Base-by-base conservation (phyloP, 2,888 invertebrate genomes). In the Byasa hedistus region DNA sequence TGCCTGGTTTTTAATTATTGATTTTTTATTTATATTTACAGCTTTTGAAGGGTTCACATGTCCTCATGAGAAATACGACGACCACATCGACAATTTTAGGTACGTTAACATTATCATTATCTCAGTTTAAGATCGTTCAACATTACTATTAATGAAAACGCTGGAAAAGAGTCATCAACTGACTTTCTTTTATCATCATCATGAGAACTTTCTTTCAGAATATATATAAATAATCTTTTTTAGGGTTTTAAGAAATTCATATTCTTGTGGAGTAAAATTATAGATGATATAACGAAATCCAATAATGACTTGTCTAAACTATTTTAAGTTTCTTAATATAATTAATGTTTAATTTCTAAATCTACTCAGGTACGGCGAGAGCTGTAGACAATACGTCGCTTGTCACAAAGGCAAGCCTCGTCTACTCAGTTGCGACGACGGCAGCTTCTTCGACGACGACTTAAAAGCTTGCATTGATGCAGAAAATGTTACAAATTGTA, bases 331-430 rank as follows among this genome's bases (percentile, higher is more conserved):
- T 2, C n/a, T 5, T 4, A 4, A 48, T 48, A n/a, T 48, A n/a
- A 7, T n/a, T 54, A 54, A 21, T 54, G 12, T 54, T 54, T 54
- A 12, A 2, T 2, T 32, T 52, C 57, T 32, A 61, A 36, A 56
- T 48, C 2, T 64, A 23, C 27, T 54, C 73, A 87, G 87, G 58
- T 83, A 80, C 65, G 71, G 73, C 2, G 66, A 71, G 10, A 82
- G 86, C 68, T 88, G 87, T 70, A 77, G 74, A 23, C 70, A 75
- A 21, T 89, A 81, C 66, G 68, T 87, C 21, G 86, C 83, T 7
- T 88, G 88, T 67, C 82, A 83, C 62, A 70, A 69, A n/a, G 85
- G 84, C 22, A 72, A 73, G 5, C 87, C 87, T 10, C 80, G 86
- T 44, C 75, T 88, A 17, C 74, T 88, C 52, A 80, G 79, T 61